These are phyloP conservation scores for Pantherophis vulpinus DNA, from an alignment of 2,797 vertebrate species.

Conservation along the genomic window DNA sequence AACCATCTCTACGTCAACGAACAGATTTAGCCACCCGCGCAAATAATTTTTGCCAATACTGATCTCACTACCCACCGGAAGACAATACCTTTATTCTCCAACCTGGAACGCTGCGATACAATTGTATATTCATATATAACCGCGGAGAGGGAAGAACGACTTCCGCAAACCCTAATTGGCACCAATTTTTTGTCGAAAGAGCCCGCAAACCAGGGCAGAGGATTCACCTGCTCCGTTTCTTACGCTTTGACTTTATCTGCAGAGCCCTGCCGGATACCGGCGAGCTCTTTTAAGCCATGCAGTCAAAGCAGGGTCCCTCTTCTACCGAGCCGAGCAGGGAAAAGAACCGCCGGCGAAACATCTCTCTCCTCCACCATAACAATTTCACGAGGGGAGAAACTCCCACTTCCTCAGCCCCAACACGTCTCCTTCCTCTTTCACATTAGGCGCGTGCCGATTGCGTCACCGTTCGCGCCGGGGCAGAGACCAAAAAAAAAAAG, in stretches of 20 bases:
- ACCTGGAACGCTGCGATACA: background rate
- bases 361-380: background rate
- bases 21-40: background rate
- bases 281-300: accelerated
- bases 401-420: slow-evolving; percentile 2
- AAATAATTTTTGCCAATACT: background rate
- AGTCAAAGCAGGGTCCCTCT: background rate
- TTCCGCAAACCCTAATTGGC: background rate
- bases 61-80: background rate
- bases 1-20: background rate
- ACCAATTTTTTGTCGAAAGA: too few species aligned
- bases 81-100: background rate
- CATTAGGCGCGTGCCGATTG: slow-evolving; percentile 2
- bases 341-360: background rate
- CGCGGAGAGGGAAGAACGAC: background rate
- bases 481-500: background rate
- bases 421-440: background rate
- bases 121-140: background rate
- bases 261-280: accelerated
- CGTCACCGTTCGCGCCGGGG: background rate
- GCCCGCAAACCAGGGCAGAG: background rate
- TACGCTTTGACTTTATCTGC: background rate
- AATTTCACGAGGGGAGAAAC: slow-evolving; percentile 10
- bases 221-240: background rate
- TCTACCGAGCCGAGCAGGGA: background rate